Base-by-base conservation (phyloP, 64 coral and sea anemone genomes). In the Stichodactyla helianthus region DNA sequence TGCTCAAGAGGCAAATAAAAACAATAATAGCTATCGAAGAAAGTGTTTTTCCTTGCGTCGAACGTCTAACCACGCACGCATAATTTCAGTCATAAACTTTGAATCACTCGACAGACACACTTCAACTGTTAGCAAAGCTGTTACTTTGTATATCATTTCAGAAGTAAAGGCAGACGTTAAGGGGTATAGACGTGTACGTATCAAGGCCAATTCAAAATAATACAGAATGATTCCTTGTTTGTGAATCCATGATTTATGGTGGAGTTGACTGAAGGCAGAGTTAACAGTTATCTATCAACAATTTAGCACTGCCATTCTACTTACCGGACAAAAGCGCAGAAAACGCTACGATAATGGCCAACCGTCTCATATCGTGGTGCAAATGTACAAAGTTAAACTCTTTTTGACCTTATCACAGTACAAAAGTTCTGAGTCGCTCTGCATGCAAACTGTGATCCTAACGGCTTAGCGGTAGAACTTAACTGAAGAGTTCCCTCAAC, bases 381-480 rank as follows among this genome's bases (percentile, higher is more conserved):
- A 74, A 74, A 74, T 31, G 25, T 74, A 31, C 4, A 23, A 8
- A 74, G 68, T 74, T 74, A 74, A 74, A 74, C 68, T 74, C 68
- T 74, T 27, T 74, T 11, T 74, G 68, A 74, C 68, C 68, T 74
- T 74, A 31, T 4, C n/a, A 31, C 25, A 23, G 68, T 14, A 27
- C n/a, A 14, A 68, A 74, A 74, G 6, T 44, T 44, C 35, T 31
- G 4, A 74, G 22, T 0, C 7, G 0, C 68, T 74, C 68, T 74
- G 68, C 68, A 74, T 74, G 8, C 68, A 31, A 74, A 74, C 68
- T 74, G 68, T 74, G 68, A 8, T 81, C 78, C 15, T 81, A 20
- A 81, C 78, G 51, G 78, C 15, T 81, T 51, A 81, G 50, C 50
- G 78, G 51, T 81, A 52, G 78, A 81, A 81, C 16, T 20, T 54